Conservation (phyloP, 2,888 invertebrate genomes). For the Phaedon cochleariae region DNA sequence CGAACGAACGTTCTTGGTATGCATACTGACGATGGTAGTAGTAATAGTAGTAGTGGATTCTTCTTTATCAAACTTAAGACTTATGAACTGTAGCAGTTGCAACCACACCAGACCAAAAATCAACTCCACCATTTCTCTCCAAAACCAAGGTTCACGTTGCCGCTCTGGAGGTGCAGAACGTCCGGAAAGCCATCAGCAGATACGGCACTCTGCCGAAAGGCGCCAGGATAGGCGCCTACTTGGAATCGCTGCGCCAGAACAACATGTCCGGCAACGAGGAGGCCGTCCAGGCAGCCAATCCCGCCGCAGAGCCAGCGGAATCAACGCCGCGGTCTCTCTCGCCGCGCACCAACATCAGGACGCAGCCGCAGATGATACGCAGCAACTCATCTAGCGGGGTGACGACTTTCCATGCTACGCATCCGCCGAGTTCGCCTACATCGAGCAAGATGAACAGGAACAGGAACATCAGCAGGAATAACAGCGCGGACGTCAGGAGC, state of each 20-base stretch:
- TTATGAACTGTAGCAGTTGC: too few relatives aligned
- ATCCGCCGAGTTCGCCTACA: slow-evolving; percentile 70
- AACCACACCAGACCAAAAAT: too few relatives aligned
- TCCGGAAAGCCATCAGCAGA: slow-evolving; percentile 91
- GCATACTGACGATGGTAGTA: too few relatives aligned
- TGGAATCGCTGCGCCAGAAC: slow-evolving; percentile 90
- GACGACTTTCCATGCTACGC: slow-evolving; percentile 66
- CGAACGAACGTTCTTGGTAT: too few relatives aligned
- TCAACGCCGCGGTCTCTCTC: slow-evolving; percentile 68
- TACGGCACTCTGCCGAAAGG: slow-evolving; percentile 98
- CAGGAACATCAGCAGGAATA: slow-evolving; percentile 60
- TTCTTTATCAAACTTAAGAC: too few relatives aligned
- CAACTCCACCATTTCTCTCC: too few relatives aligned
- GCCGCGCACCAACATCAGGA: slow-evolving; percentile 71
- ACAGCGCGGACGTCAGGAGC: slow-evolving; percentile 61
- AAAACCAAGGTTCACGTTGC: slow-evolving; percentile 76
- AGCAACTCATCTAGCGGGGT: slow-evolving; percentile 90
- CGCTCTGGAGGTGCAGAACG: slow-evolving; percentile 94
- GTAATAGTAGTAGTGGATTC: too few relatives aligned
- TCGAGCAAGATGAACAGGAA: slow-evolving; percentile 68
- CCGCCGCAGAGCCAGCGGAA: slow-evolving; percentile 57
- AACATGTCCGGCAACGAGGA: slow-evolving; percentile 66
- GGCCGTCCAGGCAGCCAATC: slow-evolving; percentile 45
- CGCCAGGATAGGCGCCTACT: slow-evolving; percentile 93
- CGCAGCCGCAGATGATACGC: slow-evolving; percentile 85